Conservation (phyloP, 2,113 vertebrate genomes). For the Halichoerus grypus region DNA sequence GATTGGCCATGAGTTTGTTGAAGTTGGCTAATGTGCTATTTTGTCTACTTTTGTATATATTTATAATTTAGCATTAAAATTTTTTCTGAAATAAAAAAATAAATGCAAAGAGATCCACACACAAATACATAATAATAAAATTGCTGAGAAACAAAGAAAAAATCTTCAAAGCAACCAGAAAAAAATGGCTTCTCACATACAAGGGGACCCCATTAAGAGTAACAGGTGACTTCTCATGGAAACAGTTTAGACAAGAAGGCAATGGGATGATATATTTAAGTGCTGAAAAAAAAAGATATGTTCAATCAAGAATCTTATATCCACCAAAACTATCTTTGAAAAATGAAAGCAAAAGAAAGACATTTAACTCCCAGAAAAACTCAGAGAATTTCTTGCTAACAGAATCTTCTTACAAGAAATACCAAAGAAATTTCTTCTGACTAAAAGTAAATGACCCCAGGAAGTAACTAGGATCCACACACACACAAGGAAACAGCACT, state of each 20-base stretch:
- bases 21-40: not conserved
- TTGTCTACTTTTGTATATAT: not conserved
- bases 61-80: not conserved
- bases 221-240: not conserved
- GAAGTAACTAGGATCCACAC: not conserved
- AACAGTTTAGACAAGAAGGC: not conserved
- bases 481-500: not conserved
- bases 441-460: not conserved
- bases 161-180: not conserved
- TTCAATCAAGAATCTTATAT: not conserved
- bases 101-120: not conserved
- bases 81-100: not conserved
- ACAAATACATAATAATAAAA: not conserved
- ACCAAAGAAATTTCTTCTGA: not conserved
- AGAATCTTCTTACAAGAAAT: not conserved
- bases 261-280: not conserved
- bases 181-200: not conserved
- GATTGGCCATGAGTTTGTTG: not conserved
- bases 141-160: not conserved
- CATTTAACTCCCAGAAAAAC: not conserved
- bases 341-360: not conserved
- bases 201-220: not conserved
- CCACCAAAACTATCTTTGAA: not conserved
- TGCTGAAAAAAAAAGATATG: not conserved
- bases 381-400: not conserved